Percentiles rank a stretch among this genome's conserved stretches.
Conservation (phyloP, 2,797 vertebrate species). For the Mormyrus hasselquistii region DNA sequence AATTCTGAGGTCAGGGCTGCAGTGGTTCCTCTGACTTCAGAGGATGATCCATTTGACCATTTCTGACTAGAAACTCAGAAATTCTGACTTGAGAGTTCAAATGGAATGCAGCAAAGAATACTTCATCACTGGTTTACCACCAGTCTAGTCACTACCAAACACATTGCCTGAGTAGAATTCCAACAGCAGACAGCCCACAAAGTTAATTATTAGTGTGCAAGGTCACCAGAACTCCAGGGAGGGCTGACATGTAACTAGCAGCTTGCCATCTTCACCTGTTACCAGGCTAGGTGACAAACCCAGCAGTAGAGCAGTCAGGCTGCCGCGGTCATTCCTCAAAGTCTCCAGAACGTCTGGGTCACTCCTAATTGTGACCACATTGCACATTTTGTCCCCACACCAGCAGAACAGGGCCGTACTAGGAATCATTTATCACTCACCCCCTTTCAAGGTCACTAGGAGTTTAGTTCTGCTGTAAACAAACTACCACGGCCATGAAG, state of each 20-base stretch:
- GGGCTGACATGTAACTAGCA: neutral
- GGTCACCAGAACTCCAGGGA: neutral
- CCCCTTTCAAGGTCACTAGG: neutral
- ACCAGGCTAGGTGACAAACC: neutral
- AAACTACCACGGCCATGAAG: neutral
- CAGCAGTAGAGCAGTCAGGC: neutral
- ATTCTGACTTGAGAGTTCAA: neutral
- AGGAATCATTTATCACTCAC: neutral
- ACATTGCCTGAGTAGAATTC: neutral
- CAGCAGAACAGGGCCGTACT: neutral
- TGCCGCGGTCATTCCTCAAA: neutral
- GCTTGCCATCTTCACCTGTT: neutral
- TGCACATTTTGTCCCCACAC: neutral
- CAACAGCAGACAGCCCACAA: neutral
- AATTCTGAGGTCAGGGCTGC: neutral
- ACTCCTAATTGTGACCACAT: neutral
- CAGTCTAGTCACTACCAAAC: neutral
- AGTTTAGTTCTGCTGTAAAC: neutral
- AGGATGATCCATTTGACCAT: neutral
- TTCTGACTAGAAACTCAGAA: neutral
- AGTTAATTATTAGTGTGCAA: neutral
- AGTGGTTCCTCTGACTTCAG: neutral
- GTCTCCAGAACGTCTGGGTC: neutral
- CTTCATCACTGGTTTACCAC: neutral
- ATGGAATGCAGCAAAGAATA: neutral